Percentiles rank a stretch among this genome's conserved stretches.
Evolutionary conservation across 1,140 invertebrate species (phyloP).

Genomic region (Anoplolepis gracilipes): DNA sequence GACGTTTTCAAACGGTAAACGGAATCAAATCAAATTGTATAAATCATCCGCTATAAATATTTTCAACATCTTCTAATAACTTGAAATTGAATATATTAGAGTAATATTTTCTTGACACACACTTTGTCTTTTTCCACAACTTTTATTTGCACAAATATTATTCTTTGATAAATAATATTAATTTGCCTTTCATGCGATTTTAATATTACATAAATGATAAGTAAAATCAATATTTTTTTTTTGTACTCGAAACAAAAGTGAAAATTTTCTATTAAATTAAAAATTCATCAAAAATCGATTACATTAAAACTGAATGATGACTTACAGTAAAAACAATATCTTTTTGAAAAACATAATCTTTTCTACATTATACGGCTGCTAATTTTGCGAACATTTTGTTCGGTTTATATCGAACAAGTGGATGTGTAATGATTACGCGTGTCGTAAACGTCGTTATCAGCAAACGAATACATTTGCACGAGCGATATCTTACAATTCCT

Average conservation of each 20-base stretch:
- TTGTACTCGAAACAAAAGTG: not conserved
- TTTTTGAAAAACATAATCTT: conserved; percentile 23
- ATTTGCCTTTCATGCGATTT: not conserved
- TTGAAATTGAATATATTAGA: not conserved
- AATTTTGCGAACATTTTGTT: conserved; percentile 16
- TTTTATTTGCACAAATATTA: not conserved
- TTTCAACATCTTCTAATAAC: not conserved
- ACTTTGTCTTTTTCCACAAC: not conserved
- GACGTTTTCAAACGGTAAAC: not conserved
- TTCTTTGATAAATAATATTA: not conserved
- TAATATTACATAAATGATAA: not conserved
- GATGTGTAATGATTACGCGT: not conserved
- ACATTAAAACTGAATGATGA: not conserved
- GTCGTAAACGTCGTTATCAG: conserved; percentile 13
- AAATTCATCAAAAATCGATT: not conserved
- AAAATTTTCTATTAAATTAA: not conserved
- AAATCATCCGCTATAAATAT: not conserved
- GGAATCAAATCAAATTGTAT: not conserved
- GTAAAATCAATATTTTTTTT: no score
- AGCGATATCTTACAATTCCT: conserved; percentile 47
- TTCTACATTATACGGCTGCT: conserved; percentile 1
- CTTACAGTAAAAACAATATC: no score
- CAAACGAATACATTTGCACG: not conserved
- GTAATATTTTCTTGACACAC: not conserved
- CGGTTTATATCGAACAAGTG: not conserved